These are phyloP conservation scores for Brachionus koreanus DNA, from an alignment of 1,140 invertebrate species.

Conservation along the genomic window DNA sequence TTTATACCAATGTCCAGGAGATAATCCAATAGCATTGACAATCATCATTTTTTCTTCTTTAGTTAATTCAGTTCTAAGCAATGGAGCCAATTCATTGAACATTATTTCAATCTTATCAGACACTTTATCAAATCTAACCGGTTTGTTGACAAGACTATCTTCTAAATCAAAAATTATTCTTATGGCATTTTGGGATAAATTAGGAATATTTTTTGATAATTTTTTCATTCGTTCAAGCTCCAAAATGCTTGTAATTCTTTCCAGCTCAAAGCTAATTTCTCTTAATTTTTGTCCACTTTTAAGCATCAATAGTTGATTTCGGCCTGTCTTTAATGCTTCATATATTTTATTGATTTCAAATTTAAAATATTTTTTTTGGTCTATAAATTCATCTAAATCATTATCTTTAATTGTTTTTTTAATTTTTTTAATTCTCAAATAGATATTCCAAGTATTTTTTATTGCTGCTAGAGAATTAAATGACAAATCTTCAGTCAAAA, in stretches of 20 bases:
- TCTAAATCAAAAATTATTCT: not conserved
- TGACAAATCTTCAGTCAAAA: not conserved
- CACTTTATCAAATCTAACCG: not conserved
- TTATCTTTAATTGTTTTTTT: not conserved
- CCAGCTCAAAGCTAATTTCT: not conserved
- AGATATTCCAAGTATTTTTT: not conserved
- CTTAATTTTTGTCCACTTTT: constrained; percentile 1
- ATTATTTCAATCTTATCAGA: not conserved
- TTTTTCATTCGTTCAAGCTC: not conserved
- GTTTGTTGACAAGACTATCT: not conserved
- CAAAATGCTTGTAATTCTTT: not conserved
- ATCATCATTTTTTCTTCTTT: constrained; percentile 62
- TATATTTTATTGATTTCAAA: constrained; percentile 6
- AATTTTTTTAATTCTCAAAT: not conserved
- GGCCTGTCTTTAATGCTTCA: not conserved
- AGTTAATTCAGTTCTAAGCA: not conserved
- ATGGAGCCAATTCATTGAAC: not conserved
- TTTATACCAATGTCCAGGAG: constrained; percentile 69
- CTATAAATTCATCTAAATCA: not conserved
- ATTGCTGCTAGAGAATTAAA: constrained; percentile 10
- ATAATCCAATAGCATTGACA: constrained; percentile 64
- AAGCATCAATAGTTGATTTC: not conserved
- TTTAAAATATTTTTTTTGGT: not conserved
- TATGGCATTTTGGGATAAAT: not conserved
- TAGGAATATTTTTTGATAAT: not conserved